Conservation (phyloP, 2,797 vertebrate genomes). For the Lagodon rhomboides region DNA sequence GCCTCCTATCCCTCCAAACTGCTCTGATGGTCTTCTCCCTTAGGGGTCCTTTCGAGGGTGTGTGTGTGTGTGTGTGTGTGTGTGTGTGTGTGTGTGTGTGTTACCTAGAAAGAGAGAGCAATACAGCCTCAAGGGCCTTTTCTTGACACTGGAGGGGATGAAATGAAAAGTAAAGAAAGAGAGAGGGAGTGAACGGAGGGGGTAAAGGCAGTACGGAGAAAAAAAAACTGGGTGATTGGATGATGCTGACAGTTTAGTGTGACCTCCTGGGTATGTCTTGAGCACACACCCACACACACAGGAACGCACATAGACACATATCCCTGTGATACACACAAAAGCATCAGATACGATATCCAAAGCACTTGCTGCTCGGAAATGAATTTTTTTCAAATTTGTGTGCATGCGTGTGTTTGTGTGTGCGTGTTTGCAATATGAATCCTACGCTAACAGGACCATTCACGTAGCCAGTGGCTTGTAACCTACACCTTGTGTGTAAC, state of each 20-base stretch:
- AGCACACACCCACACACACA: neutral
- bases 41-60: slow-evolving; percentile 66
- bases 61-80: slow-evolving; percentile 17
- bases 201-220: slow-evolving; percentile 34
- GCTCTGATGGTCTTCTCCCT: slow-evolving; percentile 75
- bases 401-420: slow-evolving; percentile 18
- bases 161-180: slow-evolving; percentile 58
- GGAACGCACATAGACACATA: slow-evolving; percentile 14
- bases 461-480: slow-evolving; percentile 80
- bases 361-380: slow-evolving; percentile 37
- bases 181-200: slow-evolving; percentile 42
- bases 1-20: slow-evolving; percentile 69
- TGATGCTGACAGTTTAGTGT: slow-evolving; percentile 70
- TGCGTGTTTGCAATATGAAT: slow-evolving; percentile 61
- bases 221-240: slow-evolving; percentile 58
- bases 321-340: slow-evolving; percentile 37
- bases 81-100: slow-evolving; percentile 30
- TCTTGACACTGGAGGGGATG: slow-evolving; percentile 72
- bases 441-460: slow-evolving; percentile 60
- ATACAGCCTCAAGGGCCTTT: slow-evolving; percentile 72
- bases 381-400: neutral
- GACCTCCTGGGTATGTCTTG: slow-evolving; percentile 47
- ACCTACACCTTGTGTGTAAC: slow-evolving; percentile 75
- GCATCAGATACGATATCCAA: slow-evolving; percentile 36
- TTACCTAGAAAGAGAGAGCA: slow-evolving; percentile 57